Conservation (phyloP, 2,113 vertebrate species). For the Penelope pileata region DNA sequence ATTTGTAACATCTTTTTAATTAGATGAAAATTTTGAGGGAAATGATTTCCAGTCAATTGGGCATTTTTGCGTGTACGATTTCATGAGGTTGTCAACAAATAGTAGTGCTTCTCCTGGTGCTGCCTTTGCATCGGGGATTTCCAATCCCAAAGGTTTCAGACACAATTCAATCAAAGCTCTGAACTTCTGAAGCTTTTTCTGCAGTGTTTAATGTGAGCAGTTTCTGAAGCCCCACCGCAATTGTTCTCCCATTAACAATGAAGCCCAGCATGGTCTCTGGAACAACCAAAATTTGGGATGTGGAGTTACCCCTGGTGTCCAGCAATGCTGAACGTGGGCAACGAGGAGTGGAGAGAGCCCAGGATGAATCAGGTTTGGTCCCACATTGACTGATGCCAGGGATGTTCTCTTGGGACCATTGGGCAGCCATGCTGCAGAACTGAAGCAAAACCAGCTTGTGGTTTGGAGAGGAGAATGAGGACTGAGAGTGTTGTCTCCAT, state of each 20-base stretch:
- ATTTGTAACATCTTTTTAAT: not conserved
- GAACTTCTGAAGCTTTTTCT: not conserved
- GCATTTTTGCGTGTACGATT: not conserved
- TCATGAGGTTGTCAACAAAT: slow-evolving; percentile 23
- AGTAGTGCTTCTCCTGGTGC: not conserved
- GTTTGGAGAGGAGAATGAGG: not conserved
- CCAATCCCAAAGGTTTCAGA: not conserved
- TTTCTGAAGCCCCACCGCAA: not conserved
- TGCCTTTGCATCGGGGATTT: not conserved
- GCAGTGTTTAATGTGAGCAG: not conserved
- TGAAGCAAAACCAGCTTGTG: not conserved
- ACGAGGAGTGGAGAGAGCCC: rapidly evolving
- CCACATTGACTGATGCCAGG: not conserved
- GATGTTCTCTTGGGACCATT: not conserved
- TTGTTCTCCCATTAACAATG: not conserved
- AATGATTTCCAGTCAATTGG: not conserved
- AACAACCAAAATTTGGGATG: not conserved
- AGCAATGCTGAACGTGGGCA: rapidly evolving
- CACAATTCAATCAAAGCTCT: not conserved
- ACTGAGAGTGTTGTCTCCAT: too few relatives aligned
- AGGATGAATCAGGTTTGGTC: rapidly evolving
- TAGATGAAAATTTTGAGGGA: not conserved
- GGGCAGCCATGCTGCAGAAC: rapidly evolving
- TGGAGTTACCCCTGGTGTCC: rapidly evolving
- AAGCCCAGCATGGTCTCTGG: rapidly evolving